phyloP scores from a whole-genome alignment of 2,113 vertebrate genomes.

The Pogonocichla stellata region DNA sequence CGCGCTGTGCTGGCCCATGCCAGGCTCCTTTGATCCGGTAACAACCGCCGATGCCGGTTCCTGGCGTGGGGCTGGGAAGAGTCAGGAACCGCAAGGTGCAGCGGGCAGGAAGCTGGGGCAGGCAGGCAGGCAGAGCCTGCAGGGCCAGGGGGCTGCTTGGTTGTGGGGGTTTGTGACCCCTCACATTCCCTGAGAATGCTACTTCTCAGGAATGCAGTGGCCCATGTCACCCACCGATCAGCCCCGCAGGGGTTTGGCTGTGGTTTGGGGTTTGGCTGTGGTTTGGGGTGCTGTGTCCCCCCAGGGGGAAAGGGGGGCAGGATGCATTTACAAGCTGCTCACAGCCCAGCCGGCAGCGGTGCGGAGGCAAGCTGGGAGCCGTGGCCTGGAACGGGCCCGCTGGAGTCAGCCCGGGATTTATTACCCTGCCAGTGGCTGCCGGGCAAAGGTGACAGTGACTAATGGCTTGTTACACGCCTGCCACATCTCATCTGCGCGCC shows the following conservation, averaged over 20 bases:
- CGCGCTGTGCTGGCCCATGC: not conserved
- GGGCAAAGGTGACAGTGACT: slow-evolving; percentile 74
- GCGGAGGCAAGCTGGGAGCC: not conserved
- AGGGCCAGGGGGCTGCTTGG: not conserved
- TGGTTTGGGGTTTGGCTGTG: not conserved
- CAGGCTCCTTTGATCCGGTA: slow-evolving; percentile 22
- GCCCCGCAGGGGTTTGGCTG: not conserved
- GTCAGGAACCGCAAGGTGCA: not conserved
- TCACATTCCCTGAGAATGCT: not conserved
- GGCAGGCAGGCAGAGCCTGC: not conserved
- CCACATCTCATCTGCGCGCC: slow-evolving; percentile 58
- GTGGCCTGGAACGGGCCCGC: slow-evolving; percentile 48
- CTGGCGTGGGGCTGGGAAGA: not conserved
- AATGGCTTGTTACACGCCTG: slow-evolving; percentile 74
- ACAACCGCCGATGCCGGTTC: not conserved
- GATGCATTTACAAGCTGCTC: slow-evolving; percentile 59
- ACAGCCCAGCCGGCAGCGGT: not conserved
- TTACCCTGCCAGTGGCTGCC: slow-evolving; percentile 56
- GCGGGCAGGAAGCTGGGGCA: not conserved
- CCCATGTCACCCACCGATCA: accelerated
- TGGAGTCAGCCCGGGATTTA: slow-evolving; percentile 19
- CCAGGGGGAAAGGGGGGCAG: not conserved
- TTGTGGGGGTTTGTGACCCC: not conserved
- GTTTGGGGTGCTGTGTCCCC: not conserved
- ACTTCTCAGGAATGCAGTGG: not conserved